Base-by-base conservation (phyloP, 2,797 vertebrate genomes). In the Sebastes miniatus region DNA sequence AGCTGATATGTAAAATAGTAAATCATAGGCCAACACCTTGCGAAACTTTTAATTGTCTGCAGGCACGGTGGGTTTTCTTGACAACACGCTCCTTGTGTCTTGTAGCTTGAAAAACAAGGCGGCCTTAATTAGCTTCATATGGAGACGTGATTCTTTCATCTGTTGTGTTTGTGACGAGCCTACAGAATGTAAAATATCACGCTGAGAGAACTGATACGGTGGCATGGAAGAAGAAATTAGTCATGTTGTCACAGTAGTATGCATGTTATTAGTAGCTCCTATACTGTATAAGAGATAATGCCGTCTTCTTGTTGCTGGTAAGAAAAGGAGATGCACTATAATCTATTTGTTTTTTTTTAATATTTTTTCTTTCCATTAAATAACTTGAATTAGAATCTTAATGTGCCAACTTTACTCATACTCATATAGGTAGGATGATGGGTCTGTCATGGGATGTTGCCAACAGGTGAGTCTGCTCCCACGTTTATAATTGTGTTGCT, bases 401-500 rank as follows among this genome's bases (percentile, higher is more conserved):
- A 85, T 64, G 36, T 81, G 50, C 67, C 24, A 76, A 61, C 39
- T 73, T 36, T 47, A 59, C 32, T 43, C 6, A 16, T 59, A 66
- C 54, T 12, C 31, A 62, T 62, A 43, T 61, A 65, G 81, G 64
- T 61, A 62, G 81, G 64, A 67, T 70, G 68, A 69, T 73, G 31
- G 61, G 67, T 69, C 50, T 79, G 70, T 68, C 64, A 79, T 36
- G 39, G 73, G 69, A 66, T 32, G 63, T 39, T 79, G 85, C 80
- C 78, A 84, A 77, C 87, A 93, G 91, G 89, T 93, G 79, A 75
- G 80, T 71, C 74, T 66, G 70, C 50, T 81, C 79, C 76, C 76
- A 67, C 61, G 27, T 81, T 86, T 79, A 76, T 89, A 85, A 86
- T 88, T 82, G 79, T 83, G 85, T 84, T 65, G 76, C 87, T 87